These are phyloP conservation scores for Cyclopterus lumpus DNA, from an alignment of 2,797 vertebrate species.

Conservation along the genomic window DNA sequence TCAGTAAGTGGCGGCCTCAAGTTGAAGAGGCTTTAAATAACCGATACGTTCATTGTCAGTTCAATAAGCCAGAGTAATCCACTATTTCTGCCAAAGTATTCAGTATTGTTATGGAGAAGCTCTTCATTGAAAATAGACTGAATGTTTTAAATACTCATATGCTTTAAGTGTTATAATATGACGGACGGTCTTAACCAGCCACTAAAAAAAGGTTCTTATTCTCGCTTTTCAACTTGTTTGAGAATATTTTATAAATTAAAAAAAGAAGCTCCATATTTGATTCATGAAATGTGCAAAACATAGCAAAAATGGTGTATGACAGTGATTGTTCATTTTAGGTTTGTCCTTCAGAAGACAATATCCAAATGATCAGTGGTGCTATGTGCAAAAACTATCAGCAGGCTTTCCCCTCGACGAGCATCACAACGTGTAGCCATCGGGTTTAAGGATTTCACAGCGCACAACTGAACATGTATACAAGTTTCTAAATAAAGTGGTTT, in stretches of 20 bases:
- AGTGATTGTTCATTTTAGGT: not conserved
- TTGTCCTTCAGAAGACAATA: not conserved
- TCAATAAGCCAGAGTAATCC: conserved; percentile 45
- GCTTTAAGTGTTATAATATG: conserved; percentile 23
- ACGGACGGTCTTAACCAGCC: not conserved
- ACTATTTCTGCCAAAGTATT: conserved; percentile 56
- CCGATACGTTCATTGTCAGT: conserved; percentile 39
- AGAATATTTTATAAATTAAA: not conserved
- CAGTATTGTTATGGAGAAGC: conserved; percentile 26
- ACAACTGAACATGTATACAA: not conserved
- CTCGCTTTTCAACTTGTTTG: conserved; percentile 1
- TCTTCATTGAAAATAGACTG: conserved; percentile 17
- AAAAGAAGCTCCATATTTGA: not conserved
- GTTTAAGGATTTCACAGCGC: not conserved
- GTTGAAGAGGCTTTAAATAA: conserved; percentile 69
- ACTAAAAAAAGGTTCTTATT: not conserved
- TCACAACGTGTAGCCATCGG: not conserved
- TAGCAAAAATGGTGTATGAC: not conserved
- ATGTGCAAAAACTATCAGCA: not conserved
- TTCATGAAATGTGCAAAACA: not conserved
- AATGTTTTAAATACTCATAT: conserved; percentile 19
- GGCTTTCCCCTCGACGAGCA: not conserved
- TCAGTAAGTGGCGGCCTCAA: conserved; percentile 49
- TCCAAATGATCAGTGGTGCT: conserved; percentile 1
- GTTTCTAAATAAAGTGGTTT: not conserved